phyloP scores from a whole-genome alignment of 1,140 invertebrate species.

The Periplaneta americana region DNA sequence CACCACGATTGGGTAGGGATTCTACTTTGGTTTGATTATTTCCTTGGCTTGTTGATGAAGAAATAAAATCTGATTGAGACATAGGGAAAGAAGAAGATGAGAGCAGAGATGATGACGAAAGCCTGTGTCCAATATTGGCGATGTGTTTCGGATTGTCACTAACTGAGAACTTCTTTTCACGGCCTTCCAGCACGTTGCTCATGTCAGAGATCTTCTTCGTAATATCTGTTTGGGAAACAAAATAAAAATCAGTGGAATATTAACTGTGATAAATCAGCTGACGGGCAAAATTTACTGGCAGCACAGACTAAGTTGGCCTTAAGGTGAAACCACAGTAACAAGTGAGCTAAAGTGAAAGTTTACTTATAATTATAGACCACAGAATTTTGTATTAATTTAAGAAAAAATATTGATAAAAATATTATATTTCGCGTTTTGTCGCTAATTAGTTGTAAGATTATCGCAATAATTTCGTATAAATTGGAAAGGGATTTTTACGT shows the following conservation, averaged over 20 bases:
- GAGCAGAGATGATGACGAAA: not conserved
- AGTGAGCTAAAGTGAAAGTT: too few species aligned
- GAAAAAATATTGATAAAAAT: too few species aligned
- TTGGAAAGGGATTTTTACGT: too few species aligned
- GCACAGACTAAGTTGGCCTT: too few species aligned
- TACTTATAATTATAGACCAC: too few species aligned
- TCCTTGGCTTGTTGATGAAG: not conserved
- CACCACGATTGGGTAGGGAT: not conserved
- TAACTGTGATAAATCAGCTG: not conserved
- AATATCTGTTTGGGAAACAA: conserved; percentile 17
- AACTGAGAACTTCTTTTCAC: not conserved
- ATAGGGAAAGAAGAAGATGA: not conserved
- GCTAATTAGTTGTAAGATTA: too few species aligned
- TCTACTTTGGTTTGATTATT: not conserved
- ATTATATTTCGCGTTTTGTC: too few species aligned
- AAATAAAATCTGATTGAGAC: not conserved
- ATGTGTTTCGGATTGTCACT: not conserved
- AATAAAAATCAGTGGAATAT: not conserved
- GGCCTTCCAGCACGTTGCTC: conserved; percentile 12
- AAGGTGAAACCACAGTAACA: too few species aligned
- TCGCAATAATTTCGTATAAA: too few species aligned
- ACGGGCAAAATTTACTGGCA: too few species aligned
- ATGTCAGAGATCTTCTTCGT: conserved; percentile 19
- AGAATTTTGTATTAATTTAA: too few species aligned
- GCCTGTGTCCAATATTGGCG: not conserved